These are phyloP conservation scores for Dermochelys coriacea DNA, from an alignment of 2,797 vertebrate species.

Conservation along the genomic window DNA sequence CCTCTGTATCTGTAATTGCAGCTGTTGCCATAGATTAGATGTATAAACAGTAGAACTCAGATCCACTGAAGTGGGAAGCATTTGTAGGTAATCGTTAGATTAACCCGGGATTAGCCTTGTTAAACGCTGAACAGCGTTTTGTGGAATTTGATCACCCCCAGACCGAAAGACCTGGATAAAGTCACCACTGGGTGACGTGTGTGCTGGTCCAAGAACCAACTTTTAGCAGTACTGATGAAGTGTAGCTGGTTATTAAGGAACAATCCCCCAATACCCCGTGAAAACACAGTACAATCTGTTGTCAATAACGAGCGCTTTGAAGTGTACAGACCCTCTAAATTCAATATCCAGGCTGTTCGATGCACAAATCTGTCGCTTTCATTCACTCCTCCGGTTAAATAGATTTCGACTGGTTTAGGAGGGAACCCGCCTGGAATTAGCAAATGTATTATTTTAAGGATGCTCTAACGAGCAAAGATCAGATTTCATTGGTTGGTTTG, in stretches of 20 bases:
- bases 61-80: not conserved
- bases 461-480: not conserved
- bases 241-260: no score
- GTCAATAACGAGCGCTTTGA: not conserved
- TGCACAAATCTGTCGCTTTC: not conserved
- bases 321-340: no score
- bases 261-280: no score
- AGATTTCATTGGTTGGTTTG: not conserved
- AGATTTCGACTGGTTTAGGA: not conserved
- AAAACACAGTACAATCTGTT: not conserved
- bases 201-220: not conserved
- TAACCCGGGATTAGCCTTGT: constrained; percentile 72
- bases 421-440: not conserved
- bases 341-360: no score
- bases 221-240: no score
- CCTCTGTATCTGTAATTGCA: no score
- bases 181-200: no score
- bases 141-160: constrained; percentile 18
- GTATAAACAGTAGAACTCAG: not conserved
- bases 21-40: not conserved
- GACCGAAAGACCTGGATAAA: no score
- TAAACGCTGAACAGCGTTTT: constrained; percentile 29
- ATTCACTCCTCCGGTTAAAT: not conserved
- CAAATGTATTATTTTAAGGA: not conserved
- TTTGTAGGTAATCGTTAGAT: constrained; percentile 62